Base-by-base conservation (phyloP, 2,888 invertebrate genomes). In the Drosophila lutescens region DNA sequence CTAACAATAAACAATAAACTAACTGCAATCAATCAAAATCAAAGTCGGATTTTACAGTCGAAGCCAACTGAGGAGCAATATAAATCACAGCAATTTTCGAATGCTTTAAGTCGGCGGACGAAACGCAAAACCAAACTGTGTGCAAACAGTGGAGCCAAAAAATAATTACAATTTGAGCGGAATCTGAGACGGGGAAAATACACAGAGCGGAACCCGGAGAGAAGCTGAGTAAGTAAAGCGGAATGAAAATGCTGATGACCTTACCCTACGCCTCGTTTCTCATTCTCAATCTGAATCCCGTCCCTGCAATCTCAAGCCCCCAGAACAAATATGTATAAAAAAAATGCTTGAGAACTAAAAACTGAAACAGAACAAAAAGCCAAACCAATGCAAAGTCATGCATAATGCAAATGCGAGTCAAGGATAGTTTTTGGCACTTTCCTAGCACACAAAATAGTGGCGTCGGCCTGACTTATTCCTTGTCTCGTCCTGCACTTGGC, bases 381-480 rank as follows among this genome's bases (percentile, higher is more conserved):
- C 54, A 60, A 69, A 58, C 50, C 63, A 55, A 55, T 23, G 55
- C 51, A 67, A 86, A 66, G 68, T 66, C 65, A 80, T 86, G 80
- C 75, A 83, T 80, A 80, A 86, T 80, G 75, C 74, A 86, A 77
- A 32, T 47, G 47, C 47, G 49, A 49, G 74, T 72, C 80, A 75
- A 78, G 82, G 71, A 74, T 77, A 72, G 65, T 65, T 71, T 76
- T 46, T 65, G 67, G 47, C 54, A 61, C 68, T 47, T 43, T 61
- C 47, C 47, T 38, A 32, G 26, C n/a, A n/a, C 20, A 40, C 49
- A 34, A 49, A 49, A 49, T 26, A 50, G 43, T 41, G 69, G 71
- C 69, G 71, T 59, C 69, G 70, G 59, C 47, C 40, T 49, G 70
- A 17, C 70, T 59, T 70, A 10, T 44, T 53, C 59, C 41, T 51